Evolutionary conservation across 2,888 invertebrate genomes (phyloP).

Genomic region (Nineta flava): DNA sequence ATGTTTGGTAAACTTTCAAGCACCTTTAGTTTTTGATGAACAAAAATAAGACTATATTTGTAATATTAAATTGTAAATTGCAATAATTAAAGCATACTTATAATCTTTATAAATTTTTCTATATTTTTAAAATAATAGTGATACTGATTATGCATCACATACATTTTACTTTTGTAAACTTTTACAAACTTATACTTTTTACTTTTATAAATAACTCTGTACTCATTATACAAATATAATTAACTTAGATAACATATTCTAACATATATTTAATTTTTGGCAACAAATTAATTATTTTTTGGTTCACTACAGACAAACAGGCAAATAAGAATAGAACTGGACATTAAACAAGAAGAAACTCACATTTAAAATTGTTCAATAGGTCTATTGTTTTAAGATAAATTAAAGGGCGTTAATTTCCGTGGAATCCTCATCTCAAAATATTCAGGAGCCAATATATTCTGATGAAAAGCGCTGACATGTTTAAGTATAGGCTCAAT

Average conservation of each 20-base stretch:
- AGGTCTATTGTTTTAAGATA: slow-evolving; percentile 6
- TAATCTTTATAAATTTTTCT: no score
- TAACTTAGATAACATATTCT: no score
- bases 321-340: no score
- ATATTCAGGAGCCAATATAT: slow-evolving; percentile 13
- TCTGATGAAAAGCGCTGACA: slow-evolving; percentile 12
- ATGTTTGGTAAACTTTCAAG: slow-evolving; percentile 11
- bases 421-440: slow-evolving; percentile 12
- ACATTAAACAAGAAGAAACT: background rate
- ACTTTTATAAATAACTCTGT: background rate
- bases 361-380: slow-evolving; percentile 2
- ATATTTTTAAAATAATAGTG: no score
- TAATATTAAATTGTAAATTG: background rate
- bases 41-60: background rate
- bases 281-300: no score
- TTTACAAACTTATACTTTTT: no score
- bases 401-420: slow-evolving; percentile 11
- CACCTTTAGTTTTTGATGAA: slow-evolving; percentile 1
- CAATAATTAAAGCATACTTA: slow-evolving; percentile 4
- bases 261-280: background rate
- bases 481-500: slow-evolving; percentile 9
- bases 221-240: background rate
- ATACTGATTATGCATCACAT: no score
- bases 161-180: no score
- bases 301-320: slow-evolving; percentile 2